Evolutionary conservation across 2,113 vertebrate genomes (phyloP).

Genomic region (Calidris pugnax): DNA sequence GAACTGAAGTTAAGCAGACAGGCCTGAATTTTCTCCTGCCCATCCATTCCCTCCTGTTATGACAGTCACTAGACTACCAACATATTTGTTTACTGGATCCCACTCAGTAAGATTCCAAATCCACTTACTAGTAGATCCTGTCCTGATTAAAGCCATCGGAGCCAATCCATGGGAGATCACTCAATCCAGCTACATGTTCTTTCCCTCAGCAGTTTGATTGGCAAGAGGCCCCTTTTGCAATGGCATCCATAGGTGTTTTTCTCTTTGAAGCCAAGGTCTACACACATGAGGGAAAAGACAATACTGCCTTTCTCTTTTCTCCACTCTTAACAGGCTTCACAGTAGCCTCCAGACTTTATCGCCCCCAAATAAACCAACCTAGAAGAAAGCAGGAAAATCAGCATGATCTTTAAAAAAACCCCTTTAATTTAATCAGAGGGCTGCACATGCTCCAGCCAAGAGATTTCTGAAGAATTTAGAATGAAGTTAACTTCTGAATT

Average conservation of each 20-base stretch:
- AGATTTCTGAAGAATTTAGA: neutral
- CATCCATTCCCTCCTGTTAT: neutral
- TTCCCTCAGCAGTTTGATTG: rapidly evolving
- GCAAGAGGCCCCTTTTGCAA: neutral
- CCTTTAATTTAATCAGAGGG: neutral
- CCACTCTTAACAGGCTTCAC: neutral
- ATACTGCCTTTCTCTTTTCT: neutral
- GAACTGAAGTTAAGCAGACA: neutral
- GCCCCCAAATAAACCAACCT: neutral
- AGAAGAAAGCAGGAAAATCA: neutral
- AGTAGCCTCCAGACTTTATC: neutral
- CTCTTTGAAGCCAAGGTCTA: neutral
- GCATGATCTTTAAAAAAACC: neutral
- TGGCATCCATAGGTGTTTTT: rapidly evolving
- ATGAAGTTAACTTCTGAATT: neutral
- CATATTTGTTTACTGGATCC: neutral
- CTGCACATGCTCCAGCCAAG: neutral
- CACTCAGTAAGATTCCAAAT: neutral
- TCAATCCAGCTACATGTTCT: neutral
- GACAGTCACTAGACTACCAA: neutral
- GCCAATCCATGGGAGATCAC: neutral
- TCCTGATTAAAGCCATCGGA: neutral
- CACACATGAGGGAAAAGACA: neutral
- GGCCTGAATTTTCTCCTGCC: neutral
- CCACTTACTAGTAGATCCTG: neutral